A percentile compares a stretch with the other conserved stretches of the same genome.
Evolutionary conservation across 2,888 invertebrate genomes (phyloP).

Genomic region (Amphipyra tragopoginis): DNA sequence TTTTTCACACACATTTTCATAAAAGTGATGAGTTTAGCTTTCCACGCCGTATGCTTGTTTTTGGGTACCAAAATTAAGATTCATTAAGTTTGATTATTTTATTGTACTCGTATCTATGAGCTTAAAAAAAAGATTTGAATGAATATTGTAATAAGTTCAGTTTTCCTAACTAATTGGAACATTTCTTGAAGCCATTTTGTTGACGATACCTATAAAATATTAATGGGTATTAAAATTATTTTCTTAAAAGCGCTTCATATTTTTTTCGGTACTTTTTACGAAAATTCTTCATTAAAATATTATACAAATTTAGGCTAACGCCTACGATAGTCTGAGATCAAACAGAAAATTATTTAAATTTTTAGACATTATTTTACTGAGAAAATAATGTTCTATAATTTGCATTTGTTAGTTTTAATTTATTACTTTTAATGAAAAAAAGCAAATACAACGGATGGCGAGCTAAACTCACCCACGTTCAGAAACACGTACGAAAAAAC

Average conservation of each 20-base stretch:
- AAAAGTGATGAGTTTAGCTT: slow-evolving; percentile 30
- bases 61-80: background rate
- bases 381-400: background rate
- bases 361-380: background rate
- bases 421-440: background rate
- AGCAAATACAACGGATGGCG: slow-evolving; percentile 5
- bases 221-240: background rate
- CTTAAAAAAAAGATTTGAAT: too few species aligned
- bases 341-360: background rate
- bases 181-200: too few species aligned
- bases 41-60: background rate
- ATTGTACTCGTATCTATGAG: too few species aligned
- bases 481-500: slow-evolving; percentile 23
- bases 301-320: background rate
- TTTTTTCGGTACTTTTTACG: too few species aligned
- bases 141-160: too few species aligned
- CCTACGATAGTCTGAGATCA: background rate
- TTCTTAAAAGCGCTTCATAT: background rate
- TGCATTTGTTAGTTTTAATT: background rate
- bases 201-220: too few species aligned
- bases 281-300: background rate
- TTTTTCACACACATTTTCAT: slow-evolving; percentile 30
- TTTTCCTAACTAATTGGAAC: too few species aligned
- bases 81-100: background rate
- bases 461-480: slow-evolving; percentile 29